These are phyloP conservation scores for Clanis bilineata DNA, from an alignment of 2,888 invertebrate species.

Conservation along the genomic window DNA sequence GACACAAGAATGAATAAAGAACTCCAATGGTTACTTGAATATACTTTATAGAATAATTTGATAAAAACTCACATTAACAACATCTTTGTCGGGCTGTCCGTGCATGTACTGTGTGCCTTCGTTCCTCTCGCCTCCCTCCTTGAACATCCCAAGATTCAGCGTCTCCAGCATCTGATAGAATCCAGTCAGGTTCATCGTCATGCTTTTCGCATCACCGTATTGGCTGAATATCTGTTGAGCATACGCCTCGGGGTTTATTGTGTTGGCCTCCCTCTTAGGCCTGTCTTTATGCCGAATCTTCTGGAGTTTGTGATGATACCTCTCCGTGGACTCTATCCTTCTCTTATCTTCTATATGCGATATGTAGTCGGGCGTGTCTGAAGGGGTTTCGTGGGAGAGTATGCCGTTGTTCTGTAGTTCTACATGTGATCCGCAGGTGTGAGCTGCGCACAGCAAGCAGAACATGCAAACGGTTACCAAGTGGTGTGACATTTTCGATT, in stretches of 20 bases:
- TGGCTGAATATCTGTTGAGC: conserved; percentile 85
- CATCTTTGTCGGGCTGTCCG: conserved; percentile 50
- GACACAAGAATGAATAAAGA: no score
- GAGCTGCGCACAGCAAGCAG: conserved; percentile 90
- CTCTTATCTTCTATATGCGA: conserved; percentile 48
- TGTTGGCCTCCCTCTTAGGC: conserved; percentile 49
- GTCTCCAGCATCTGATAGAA: conserved; percentile 86
- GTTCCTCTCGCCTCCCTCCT: conserved; percentile 62
- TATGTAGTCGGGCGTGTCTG: conserved; percentile 41
- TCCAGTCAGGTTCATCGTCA: conserved; percentile 85
- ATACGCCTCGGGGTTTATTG: conserved; percentile 81
- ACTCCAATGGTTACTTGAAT: no score
- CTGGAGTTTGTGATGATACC: conserved; percentile 58
- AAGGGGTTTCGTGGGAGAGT: conserved; percentile 42
- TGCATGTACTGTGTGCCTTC: conserved; percentile 52
- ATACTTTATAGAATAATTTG: neutral
- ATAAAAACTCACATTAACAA: conserved; percentile 69
- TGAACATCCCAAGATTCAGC: conserved; percentile 79
- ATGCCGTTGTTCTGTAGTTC: conserved; percentile 57
- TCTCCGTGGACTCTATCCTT: conserved; percentile 30
- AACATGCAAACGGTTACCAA: conserved; percentile 92
- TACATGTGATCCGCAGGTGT: conserved; percentile 89
- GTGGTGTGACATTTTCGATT: conserved; percentile 69
- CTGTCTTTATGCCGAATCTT: conserved; percentile 47
- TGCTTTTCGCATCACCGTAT: conserved; percentile 84